Percentiles rank a stretch among this genome's conserved stretches.
Evolutionary conservation across 2,113 vertebrate species (phyloP).

Genomic region (Epinephelus fuscoguttatus): DNA sequence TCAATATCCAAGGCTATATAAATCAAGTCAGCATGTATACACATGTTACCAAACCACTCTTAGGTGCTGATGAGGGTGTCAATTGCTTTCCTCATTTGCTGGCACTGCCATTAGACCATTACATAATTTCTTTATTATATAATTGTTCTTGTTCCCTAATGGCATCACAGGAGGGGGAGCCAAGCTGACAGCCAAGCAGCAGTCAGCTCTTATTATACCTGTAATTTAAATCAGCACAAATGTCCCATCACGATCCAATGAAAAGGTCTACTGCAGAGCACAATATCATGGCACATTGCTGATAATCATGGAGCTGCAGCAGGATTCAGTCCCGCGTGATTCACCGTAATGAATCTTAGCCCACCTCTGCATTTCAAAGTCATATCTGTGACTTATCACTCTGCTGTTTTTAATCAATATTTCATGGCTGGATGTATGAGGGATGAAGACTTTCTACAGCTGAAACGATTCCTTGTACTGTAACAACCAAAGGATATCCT

Average conservation of each 20-base stretch:
- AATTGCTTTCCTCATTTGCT: constrained; percentile 49
- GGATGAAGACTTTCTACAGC: constrained; percentile 30
- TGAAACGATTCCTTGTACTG: constrained; percentile 22
- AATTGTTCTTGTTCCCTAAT: constrained; percentile 59
- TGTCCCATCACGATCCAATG: constrained; percentile 12
- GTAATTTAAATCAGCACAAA: constrained; percentile 57
- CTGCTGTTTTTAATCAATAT: constrained; percentile 62
- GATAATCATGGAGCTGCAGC: constrained; percentile 34
- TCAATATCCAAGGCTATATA: background rate
- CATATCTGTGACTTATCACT: constrained; percentile 50
- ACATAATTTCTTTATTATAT: constrained; percentile 66
- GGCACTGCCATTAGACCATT: constrained; percentile 36
- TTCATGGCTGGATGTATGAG: constrained; percentile 46
- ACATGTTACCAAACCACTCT: background rate
- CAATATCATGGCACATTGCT: constrained; percentile 17
- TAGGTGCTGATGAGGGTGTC: constrained; percentile 13
- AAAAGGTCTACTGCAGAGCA: constrained; percentile 26
- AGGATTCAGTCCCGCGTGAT: constrained; percentile 38
- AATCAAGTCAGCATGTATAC: constrained; percentile 5
- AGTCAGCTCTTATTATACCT: constrained; percentile 54
- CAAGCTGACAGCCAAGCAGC: constrained; percentile 43
- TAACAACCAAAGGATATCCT: constrained; percentile 17
- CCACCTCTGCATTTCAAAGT: constrained; percentile 69
- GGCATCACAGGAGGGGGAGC: constrained; percentile 30
- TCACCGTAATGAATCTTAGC: constrained; percentile 55